Evolutionary conservation across 2,797 vertebrate species (phyloP), one percentile per base, ranked within the genome.

Genomic region (Gymnothorax reevesii): DNA sequence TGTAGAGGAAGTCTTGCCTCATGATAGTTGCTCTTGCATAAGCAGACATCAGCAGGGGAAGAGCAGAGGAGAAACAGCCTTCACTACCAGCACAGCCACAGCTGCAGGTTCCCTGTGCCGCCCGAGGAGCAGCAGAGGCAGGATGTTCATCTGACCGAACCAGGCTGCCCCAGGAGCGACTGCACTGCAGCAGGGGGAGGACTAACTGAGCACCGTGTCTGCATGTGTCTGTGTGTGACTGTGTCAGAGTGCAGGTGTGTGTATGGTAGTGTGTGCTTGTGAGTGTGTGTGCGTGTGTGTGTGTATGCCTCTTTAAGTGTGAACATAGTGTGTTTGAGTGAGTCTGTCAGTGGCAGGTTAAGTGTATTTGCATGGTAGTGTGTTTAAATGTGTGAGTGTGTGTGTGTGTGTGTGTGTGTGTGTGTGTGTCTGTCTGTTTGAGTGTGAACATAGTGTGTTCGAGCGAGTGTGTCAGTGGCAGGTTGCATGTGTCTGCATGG

Each of bases 221-320:
- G 20, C 60, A 17, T 42, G 66, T 77, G 54, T 22, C n/a, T n/a
- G 27, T 33, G 69, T 54, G 66, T 87, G 71, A 22, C 42, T 69
- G 73, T 87, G 69, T 85, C 80, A 71, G 80, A 84, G 69, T 87
- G 84, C 88, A 85, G 86, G 57, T 60, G 60, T 42, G 33, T 42
- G 33, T 42, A 42, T 42, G 33, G 2, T 42, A 42, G 33, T 42
- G 33, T 86, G 15, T 42, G 66, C 33, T 49, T 25, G 27, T 87
- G 86, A 22, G 57, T 80, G 66, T 27, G 25, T 75, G 69, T 52
- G 64, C 75, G 55, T 10, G 54, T 84, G 82, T 49, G 22, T 79
- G 55, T 64, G 71, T 57, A n/a, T n/a, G n/a, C n/a, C n/a, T n/a
- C n/a, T n/a, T n/a, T n/a, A n/a, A n/a, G n/a, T n/a, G n/a, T n/a